Conservation (phyloP, 2,888 invertebrate genomes). For the Campaea margaritaria region DNA sequence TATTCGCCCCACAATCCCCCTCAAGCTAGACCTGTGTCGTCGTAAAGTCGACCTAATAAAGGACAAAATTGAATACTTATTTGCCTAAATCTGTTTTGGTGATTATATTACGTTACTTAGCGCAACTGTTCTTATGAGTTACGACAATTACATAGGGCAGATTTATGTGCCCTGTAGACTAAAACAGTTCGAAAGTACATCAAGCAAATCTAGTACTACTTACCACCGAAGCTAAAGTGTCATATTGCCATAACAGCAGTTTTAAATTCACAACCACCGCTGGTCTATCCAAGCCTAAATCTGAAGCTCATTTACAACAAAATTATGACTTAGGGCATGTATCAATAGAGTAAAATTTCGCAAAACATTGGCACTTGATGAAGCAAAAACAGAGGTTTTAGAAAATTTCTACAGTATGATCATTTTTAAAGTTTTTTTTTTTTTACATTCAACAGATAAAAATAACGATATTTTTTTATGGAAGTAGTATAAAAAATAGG, state of each 20-base stretch:
- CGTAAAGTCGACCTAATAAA: no score
- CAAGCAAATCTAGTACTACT: slow-evolving; percentile 55
- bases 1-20: no score
- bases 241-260: slow-evolving; percentile 60
- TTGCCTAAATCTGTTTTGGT: no score
- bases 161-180: neutral
- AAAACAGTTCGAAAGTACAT: slow-evolving; percentile 51
- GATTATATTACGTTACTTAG: no score
- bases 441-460: no score
- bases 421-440: slow-evolving; percentile 1
- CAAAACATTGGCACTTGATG: slow-evolving; percentile 57
- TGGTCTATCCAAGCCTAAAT: slow-evolving; percentile 58
- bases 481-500: no score
- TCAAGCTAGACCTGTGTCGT: no score
- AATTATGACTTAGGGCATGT: slow-evolving; percentile 49
- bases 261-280: slow-evolving; percentile 73
- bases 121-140: no score
- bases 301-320: slow-evolving; percentile 65
- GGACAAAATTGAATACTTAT: no score
- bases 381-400: neutral
- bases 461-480: no score
- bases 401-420: neutral
- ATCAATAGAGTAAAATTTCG: slow-evolving; percentile 47
- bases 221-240: slow-evolving; percentile 52
- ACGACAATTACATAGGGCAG: no score